Evolutionary conservation across 2,888 invertebrate genomes (phyloP).

Genomic region (Hydriomena furcata): DNA sequence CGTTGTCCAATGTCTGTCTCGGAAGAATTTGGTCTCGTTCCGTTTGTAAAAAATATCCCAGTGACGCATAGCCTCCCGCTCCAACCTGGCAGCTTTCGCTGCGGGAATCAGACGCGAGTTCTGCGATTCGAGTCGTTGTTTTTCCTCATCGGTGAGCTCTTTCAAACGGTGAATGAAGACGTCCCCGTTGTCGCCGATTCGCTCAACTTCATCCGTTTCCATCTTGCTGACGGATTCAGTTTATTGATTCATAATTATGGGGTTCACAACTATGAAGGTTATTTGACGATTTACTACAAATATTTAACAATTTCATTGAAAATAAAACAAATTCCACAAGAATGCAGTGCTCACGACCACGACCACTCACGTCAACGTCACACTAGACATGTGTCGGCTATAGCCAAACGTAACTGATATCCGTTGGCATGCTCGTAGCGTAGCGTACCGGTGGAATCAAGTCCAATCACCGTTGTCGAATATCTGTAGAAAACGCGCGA

Average conservation of each 20-base stretch:
- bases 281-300: not conserved
- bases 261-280: not conserved
- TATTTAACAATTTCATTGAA: not conserved
- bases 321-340: too few relatives aligned
- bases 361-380: too few relatives aligned
- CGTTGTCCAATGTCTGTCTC: conserved; percentile 98
- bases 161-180: conserved; percentile 73
- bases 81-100: conserved; percentile 90
- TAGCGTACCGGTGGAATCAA: too few relatives aligned
- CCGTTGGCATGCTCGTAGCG: too few relatives aligned
- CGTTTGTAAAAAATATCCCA: conserved; percentile 99
- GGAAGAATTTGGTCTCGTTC: conserved; percentile 96
- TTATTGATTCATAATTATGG: not conserved
- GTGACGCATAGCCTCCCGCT: conserved; percentile 92
- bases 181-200: conserved; percentile 48
- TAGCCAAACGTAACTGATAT: too few relatives aligned
- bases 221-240: conserved; percentile 43
- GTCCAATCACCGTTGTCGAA: too few relatives aligned
- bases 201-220: conserved; percentile 61
- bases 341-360: too few relatives aligned
- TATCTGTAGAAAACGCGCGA: too few relatives aligned
- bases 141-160: conserved; percentile 84
- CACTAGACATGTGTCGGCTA: too few relatives aligned
- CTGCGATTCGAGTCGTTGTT: conserved; percentile 85
- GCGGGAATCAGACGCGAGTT: conserved; percentile 83